Base-by-base conservation (phyloP, 1,140 invertebrate species). In the Calosoma granatense region DNA sequence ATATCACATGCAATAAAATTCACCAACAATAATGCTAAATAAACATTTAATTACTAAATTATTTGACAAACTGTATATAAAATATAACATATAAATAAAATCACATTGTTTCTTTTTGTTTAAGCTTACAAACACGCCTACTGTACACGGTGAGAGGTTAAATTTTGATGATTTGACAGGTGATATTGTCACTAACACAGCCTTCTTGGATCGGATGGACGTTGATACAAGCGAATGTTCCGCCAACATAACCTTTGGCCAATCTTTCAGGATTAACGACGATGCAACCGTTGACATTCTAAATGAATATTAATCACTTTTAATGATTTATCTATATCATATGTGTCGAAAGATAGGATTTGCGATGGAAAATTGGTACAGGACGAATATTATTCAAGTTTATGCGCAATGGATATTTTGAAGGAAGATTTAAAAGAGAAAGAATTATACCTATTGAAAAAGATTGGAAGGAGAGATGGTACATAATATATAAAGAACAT, bases 191-290 rank as follows among this genome's bases (percentile, higher is more conserved):
- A n/a, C 15, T 20, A 14, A 54, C 14, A 14, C 22, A 54, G 4
- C 22, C n/a, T 30, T n/a, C 22, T 17, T 53, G 51, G 4, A 6
- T 30, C 19, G n/a, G 21, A 11, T 26, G 20, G 20, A 54, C 17
- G n/a, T 54, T n/a, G 17, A 81, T 61, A 1, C 77, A 69, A 0
- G 74, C 74, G 60, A 80, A 80, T 1, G 78, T 80, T 4, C 78
- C 79, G 1, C 61, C 76, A 22, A 70, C 70, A 1, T 61, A 74
- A 57, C 86, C 85, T 69, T 90, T 90, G 0, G 80, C 76, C 23
- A 92, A 67, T 54, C 81, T 76, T 60, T 89, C 89, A 0, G 90
- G 88, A 76, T 94, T 94, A 12, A 94, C 70, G 11, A 87, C 82
- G 22, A 90, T 71, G 59, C 85, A 86, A 1, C 82, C 83, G 59